A percentile compares a stretch with the other conserved stretches of the same genome.
These are phyloP conservation scores for Barnardius zonarius DNA, from an alignment of 2,113 vertebrate species.

Conservation along the genomic window DNA sequence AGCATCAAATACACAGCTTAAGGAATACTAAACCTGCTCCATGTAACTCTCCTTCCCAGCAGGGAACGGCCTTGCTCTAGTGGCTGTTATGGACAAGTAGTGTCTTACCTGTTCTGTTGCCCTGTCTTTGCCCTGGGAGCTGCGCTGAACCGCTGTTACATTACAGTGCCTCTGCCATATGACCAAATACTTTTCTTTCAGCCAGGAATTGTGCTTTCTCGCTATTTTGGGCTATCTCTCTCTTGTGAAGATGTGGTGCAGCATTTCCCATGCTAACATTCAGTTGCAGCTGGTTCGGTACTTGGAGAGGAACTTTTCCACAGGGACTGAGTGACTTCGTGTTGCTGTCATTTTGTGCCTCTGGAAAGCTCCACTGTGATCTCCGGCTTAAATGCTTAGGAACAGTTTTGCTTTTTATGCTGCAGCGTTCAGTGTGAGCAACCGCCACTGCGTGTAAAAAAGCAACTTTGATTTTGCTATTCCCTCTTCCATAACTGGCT, in stretches of 20 bases:
- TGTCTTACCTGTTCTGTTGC: background rate
- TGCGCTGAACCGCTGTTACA: background rate
- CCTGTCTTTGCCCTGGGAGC: background rate
- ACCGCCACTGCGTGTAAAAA: background rate
- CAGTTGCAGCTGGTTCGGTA: background rate
- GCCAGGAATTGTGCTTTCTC: background rate
- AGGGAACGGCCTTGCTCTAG: background rate
- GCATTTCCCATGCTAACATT: background rate
- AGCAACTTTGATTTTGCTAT: background rate
- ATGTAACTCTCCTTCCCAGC: background rate
- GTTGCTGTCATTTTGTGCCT: background rate
- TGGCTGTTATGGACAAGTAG: background rate
- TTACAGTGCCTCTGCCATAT: slow-evolving; percentile 45
- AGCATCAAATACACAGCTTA: background rate
- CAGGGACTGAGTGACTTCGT: background rate
- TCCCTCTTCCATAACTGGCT: background rate
- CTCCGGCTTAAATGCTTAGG: background rate
- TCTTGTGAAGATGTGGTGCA: background rate
- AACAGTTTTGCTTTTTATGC: slow-evolving; percentile 22
- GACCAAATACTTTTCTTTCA: background rate
- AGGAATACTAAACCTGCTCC: slow-evolving; percentile 20
- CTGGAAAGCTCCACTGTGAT: background rate
- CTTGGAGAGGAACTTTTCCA: background rate
- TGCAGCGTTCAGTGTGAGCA: background rate
- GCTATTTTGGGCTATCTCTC: background rate